Base-by-base conservation (phyloP, 2,888 invertebrate species). In the Myopa testacea region DNA sequence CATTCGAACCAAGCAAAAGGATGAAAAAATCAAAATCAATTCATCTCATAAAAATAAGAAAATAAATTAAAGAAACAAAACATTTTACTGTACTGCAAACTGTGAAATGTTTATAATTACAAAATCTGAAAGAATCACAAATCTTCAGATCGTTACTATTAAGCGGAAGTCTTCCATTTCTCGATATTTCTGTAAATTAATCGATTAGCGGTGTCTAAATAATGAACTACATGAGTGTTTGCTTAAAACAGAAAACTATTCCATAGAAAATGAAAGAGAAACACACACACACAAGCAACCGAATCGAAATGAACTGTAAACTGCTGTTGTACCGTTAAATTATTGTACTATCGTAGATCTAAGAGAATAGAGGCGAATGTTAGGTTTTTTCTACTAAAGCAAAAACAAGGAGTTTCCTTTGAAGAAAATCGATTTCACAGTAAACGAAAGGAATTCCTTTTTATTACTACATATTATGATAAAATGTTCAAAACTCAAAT, bases 101-200 rank as follows among this genome's bases (percentile, higher is more conserved):
- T 45, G 10, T 45, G 45, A 45, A 45, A 45, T 45, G 26, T 26
- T 26, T 26, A 26, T 26, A 8, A 45, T 45, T 6, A 45, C 45
- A 45, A 45, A 45, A 45, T 45, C 45, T 26, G 10, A 45, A 45
- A 3, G 3, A 45, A 45, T 45, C 45, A 45, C 6, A 3, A 45
- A 55, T 55, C 10, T 55, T 38, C 40, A 16, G 45, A 10, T 19
- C 60, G 19, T 26, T 85, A 81, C 84, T 87, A 87, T 84, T 87
- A 88, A 87, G 88, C 87, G 87, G 87, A 88, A 87, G 88, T 88
- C 88, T 88, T 88, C 88, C 88, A 88, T 45, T 45, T 45, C 45
- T 45, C 45, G 45, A 87, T 88, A 88, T 84, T 88, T 87, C 84
- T 86, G 85, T 87, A 87, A 76, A 63, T 14, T 52, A 72, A 72